These are phyloP conservation scores for Eilema depressum DNA, from an alignment of 2,888 invertebrate species.

Conservation along the genomic window DNA sequence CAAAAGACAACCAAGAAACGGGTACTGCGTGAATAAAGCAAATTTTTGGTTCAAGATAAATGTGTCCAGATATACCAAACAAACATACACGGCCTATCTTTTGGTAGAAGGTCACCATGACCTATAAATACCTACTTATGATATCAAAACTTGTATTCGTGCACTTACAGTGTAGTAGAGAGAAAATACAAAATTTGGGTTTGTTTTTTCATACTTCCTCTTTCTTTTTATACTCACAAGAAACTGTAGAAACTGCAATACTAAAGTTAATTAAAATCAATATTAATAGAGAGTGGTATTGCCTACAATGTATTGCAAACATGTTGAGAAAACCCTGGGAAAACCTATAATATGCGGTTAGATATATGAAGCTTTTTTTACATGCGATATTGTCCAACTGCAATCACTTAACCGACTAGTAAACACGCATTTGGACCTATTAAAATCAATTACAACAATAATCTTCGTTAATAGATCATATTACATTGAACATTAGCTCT, in stretches of 20 bases:
- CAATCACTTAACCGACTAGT: neutral
- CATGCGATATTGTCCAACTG: neutral
- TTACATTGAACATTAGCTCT: neutral
- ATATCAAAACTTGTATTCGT: too few relatives aligned
- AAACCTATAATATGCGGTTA: neutral
- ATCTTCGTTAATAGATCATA: neutral
- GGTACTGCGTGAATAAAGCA: too few relatives aligned
- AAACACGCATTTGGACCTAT: neutral
- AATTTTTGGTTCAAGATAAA: too few relatives aligned
- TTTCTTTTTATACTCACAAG: too few relatives aligned
- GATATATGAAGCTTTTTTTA: neutral
- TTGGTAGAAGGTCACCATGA: too few relatives aligned
- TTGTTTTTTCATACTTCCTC: too few relatives aligned
- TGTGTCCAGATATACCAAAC: too few relatives aligned
- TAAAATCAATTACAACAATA: neutral
- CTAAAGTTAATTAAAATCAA: neutral
- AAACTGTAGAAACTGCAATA: neutral
- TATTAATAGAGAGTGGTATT: neutral
- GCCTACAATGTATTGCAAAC: neutral
- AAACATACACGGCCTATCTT: too few relatives aligned
- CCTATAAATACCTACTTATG: too few relatives aligned
- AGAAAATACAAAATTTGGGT: too few relatives aligned
- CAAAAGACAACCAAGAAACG: too few relatives aligned
- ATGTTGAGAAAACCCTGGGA: neutral
- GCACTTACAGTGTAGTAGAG: too few relatives aligned